Evolutionary conservation across 2,113 vertebrate species (phyloP), one percentile per base, ranked within the genome.

Genomic region (Rhinolophus ferrumequinum): DNA sequence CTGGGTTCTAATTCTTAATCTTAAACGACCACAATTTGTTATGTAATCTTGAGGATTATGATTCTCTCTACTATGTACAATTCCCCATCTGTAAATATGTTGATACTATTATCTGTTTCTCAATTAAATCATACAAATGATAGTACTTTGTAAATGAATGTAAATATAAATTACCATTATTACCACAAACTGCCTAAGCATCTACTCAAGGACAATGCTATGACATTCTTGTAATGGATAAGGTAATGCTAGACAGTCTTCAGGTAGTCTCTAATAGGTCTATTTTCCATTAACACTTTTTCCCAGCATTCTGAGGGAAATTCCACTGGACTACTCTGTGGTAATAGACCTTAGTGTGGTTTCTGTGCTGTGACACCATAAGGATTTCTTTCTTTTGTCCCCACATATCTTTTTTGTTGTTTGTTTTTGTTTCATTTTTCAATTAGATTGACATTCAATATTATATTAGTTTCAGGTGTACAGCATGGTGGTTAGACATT

Each of bases 41-140:
- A 44, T 38, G 11, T 88, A 70, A 38, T 52, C 44, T 93, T 97
- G 28, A 84, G 1, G 41, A 67, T 82, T 73, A 54, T 86, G 85
- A 33, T 54, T 60, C 28, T 90, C 10, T 90, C 47, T 58, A 33
- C 15, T 79, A 12, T 80, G 24, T 66, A 70, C 33, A 91, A 2
- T 90, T 89, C 33, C 95, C 38, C 33, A 52, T 76, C 22, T 56
- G 18, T 84, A 64, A 88, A 69, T 88, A 67, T 18, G 58, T 12
- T 52, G n/a, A 56, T 66, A 75, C 15, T 44, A 28, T 82, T 56
- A 28, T 14, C 26, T 54, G 6, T 73, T 76, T 94, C 62, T 60
- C 62, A 44, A 70, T 79, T 92, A 95, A 88, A 92, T 93, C 86
- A 76, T 47, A 52, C 50, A 93, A 90, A n/a, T 77, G 18, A 50